Evolutionary conservation across 2,888 invertebrate species (phyloP), one percentile per base, ranked within the genome.

Genomic region (Hipparchia semele): DNA sequence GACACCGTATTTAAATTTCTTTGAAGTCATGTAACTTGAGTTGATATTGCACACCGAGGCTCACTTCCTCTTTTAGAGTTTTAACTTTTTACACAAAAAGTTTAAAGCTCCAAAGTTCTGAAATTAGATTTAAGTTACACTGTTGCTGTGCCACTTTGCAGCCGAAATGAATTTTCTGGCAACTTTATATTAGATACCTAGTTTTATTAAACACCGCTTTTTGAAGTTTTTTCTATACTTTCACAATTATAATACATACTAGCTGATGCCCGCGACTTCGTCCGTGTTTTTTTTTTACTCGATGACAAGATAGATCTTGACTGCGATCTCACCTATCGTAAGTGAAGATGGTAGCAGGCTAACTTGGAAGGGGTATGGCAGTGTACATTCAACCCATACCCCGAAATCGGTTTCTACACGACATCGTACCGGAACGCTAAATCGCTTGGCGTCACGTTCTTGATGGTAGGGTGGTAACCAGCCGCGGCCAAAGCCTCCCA

Each of bases 171-270:
- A 67, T 56, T 67, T 67, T 58, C 56, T 56, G 67, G 56, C 6
- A 65, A 33, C n/a, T 65, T 65, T 53, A 53, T 65, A 65, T 65
- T 53, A 39, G 39, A 39, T 39, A 65, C 65, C 53, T 53, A 65
- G 53, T 53, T 64, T 64, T 10, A 65, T 9, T 53, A 53, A 51
- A 53, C 65, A 51, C 5, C 33, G 65, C 23, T 51, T 33, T 33
- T 51, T 82, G 56, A 64, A 64, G 46, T 9, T 58, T 58, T 65
- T 65, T 5, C 33, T 23, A 9, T 51, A 64, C 10, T 64, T 46
- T 12, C 7, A 53, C 23, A 12, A 12, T 33, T 53, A 12, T 33
- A 64, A 56, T 61, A 49, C 39, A 46, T 68, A 58, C 62, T 45
- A 75, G 23, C 23, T 23, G 23, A 23, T 23, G 23, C 23, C 23